phyloP scores from a whole-genome alignment of 2,113 vertebrate genomes.

The Sander lucioperca region DNA sequence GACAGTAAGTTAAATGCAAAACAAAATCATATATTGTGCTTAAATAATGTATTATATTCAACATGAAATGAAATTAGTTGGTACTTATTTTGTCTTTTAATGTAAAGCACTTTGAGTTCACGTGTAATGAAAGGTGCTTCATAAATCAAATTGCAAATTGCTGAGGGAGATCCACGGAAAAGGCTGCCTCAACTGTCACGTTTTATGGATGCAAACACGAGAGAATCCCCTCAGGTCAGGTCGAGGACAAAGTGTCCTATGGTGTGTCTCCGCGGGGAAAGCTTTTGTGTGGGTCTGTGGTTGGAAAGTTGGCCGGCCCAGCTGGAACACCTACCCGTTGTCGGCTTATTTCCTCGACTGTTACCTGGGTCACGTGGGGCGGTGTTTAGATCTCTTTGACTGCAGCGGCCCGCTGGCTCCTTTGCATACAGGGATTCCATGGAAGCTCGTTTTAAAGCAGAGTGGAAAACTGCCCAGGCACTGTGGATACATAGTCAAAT shows the following conservation, averaged over 20 bases:
- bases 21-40: no score
- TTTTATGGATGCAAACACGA: constrained; percentile 51
- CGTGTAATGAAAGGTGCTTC: no score
- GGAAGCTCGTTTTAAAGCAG: constrained; percentile 71
- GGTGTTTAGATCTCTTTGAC: constrained; percentile 45
- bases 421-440: constrained; percentile 85
- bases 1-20: no score
- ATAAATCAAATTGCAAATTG: no score
- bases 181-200: neutral
- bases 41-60: no score
- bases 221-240: constrained; percentile 51
- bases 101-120: no score
- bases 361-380: constrained; percentile 46
- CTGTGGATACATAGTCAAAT: constrained; percentile 77
- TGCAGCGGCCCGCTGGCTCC: constrained; percentile 46
- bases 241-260: constrained; percentile 11
- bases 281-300: constrained; percentile 31
- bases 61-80: no score
- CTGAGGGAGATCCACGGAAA: constrained; percentile 20
- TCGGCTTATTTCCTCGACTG: constrained; percentile 69
- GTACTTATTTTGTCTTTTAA: no score
- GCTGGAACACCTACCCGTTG: constrained; percentile 68
- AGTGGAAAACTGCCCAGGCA: constrained; percentile 73
- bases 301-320: constrained; percentile 64
- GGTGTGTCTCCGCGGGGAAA: constrained; percentile 50